phyloP scores from a whole-genome alignment of 2,888 invertebrate species.

The Dolichopus griseipennis region DNA sequence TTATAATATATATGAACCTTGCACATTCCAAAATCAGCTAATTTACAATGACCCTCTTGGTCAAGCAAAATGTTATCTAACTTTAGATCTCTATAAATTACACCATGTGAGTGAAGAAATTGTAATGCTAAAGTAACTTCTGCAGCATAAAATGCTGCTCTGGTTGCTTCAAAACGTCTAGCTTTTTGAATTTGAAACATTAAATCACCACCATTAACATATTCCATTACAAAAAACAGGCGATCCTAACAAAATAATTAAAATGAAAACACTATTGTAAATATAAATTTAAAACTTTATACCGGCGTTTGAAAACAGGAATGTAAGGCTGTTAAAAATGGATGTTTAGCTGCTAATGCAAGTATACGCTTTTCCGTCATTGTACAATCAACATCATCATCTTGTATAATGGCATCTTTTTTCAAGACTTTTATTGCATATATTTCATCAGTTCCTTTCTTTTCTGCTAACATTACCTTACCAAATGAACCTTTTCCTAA shows the following conservation, averaged over 20 bases:
- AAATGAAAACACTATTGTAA: not conserved
- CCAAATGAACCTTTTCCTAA: constrained; percentile 98
- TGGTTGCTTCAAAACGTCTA: constrained; percentile 92
- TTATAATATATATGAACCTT: constrained; percentile 61
- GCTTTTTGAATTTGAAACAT: constrained; percentile 99
- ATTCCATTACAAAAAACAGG: constrained; percentile 99
- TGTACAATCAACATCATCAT: constrained; percentile 98
- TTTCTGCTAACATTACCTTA: constrained; percentile 96
- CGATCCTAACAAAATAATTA: constrained; percentile 53
- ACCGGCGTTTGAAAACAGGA: constrained; percentile 93
- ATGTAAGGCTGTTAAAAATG: constrained; percentile 93
- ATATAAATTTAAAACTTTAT: constrained; percentile 14
- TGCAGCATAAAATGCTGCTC: constrained; percentile 91
- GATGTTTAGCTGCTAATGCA: constrained; percentile 93
- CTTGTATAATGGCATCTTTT: constrained; percentile 96
- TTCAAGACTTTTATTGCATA: constrained; percentile 84
- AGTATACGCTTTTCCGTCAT: constrained; percentile 97
- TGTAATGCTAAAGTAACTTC: constrained; percentile 96
- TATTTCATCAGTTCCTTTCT: constrained; percentile 83
- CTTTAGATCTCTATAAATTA: constrained; percentile 97
- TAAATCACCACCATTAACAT: constrained; percentile 95
- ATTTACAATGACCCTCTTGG: constrained; percentile 88
- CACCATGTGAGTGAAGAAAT: constrained; percentile 93
- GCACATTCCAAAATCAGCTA: constrained; percentile 97
- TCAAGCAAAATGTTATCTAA: constrained; percentile 97